Evolutionary conservation across 2,888 invertebrate species (phyloP).

Genomic region (Mamestra brassicae): DNA sequence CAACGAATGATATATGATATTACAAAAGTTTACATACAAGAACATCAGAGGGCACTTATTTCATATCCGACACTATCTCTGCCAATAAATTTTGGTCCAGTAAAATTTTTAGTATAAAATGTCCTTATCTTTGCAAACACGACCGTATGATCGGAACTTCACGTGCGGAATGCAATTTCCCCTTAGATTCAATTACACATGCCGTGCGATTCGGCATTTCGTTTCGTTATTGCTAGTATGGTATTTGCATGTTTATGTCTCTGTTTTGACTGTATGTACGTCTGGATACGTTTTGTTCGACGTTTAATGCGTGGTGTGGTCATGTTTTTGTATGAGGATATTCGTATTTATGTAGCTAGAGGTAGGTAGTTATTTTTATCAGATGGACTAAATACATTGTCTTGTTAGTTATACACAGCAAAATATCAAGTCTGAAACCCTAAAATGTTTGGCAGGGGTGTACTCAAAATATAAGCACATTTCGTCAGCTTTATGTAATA

Average conservation of each 20-base stretch:
- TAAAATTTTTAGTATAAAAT: slow-evolving; percentile 56
- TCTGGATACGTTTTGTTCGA: slow-evolving; percentile 48
- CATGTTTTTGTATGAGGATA: slow-evolving; percentile 23
- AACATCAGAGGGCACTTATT: slow-evolving; percentile 33
- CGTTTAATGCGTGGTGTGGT: slow-evolving; percentile 20
- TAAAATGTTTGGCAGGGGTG: too few species aligned
- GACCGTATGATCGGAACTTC: slow-evolving; percentile 70
- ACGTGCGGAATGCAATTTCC: slow-evolving; percentile 83
- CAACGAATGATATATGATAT: slow-evolving; percentile 50
- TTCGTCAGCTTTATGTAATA: too few species aligned
- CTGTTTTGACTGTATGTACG: slow-evolving; percentile 63
- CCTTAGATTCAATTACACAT: slow-evolving; percentile 81
- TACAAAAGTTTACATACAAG: slow-evolving; percentile 50
- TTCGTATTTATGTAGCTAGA: background rate
- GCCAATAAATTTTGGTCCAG: slow-evolving; percentile 50
- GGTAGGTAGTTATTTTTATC: background rate
- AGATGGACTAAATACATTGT: background rate
- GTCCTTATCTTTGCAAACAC: slow-evolving; percentile 65
- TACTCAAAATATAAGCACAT: too few species aligned
- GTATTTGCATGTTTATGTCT: slow-evolving; percentile 77
- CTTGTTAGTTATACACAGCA: background rate
- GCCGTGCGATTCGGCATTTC: slow-evolving; percentile 74
- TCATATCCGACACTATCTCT: slow-evolving; percentile 37
- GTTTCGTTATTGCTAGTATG: slow-evolving; percentile 68
- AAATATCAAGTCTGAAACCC: too few species aligned